phyloP scores from a whole-genome alignment of 30 jellyfish, hydroid and myxozoan species.

The Aurelia sp. region DNA sequence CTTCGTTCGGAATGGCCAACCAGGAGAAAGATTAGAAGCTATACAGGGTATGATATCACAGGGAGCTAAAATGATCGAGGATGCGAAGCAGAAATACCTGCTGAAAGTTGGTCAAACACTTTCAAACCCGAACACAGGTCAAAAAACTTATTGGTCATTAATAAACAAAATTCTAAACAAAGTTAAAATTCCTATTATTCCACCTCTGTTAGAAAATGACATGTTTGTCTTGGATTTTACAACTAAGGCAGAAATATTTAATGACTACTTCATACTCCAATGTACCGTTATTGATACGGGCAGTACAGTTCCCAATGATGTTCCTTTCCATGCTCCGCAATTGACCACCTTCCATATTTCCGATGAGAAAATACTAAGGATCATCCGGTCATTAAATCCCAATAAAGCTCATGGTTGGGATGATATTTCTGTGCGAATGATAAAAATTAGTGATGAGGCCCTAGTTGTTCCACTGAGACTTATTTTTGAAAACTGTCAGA shows the following conservation, averaged over 20 bases:
- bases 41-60: too few relatives aligned
- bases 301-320: constrained; percentile 47
- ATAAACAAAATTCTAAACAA: constrained; percentile 40
- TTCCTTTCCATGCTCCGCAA: background rate
- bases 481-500: constrained; percentile 6
- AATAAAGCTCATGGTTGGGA: constrained; percentile 62
- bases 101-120: constrained; percentile 29
- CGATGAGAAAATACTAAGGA: too few relatives aligned
- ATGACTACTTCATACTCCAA: constrained; percentile 51
- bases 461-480: constrained; percentile 3
- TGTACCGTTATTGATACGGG: constrained; percentile 62
- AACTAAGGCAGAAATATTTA: constrained; percentile 56
- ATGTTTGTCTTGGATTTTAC: constrained; percentile 50
- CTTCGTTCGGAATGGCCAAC: too few relatives aligned
- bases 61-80: background rate
- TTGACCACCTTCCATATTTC: too few relatives aligned
- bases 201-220: constrained; percentile 58
- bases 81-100: background rate
- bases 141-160: constrained; percentile 53
- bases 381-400: background rate
- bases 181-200: constrained; percentile 58
- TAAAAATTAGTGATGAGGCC: constrained; percentile 31
- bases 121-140: constrained; percentile 34
- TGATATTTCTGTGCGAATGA: constrained; percentile 44
- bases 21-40: too few relatives aligned